Conservation (phyloP, 2,888 invertebrate species). For the Teleogryllus oceanicus region DNA sequence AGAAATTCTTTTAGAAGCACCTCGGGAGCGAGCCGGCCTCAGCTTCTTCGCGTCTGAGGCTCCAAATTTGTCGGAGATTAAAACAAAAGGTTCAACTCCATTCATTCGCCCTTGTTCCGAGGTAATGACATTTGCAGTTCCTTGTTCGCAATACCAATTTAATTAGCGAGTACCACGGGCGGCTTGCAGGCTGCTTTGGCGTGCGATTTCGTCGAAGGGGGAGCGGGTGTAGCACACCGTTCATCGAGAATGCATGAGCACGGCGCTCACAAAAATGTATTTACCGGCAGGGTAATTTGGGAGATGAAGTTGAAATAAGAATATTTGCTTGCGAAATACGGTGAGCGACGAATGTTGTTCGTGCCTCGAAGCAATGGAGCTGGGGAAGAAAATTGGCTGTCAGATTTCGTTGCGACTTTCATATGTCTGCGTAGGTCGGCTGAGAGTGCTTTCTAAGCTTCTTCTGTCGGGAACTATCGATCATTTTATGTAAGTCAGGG, state of each 20-base stretch:
- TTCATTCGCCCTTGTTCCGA: not conserved
- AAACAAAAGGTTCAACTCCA: constrained; percentile 9
- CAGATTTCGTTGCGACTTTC: too few relatives aligned
- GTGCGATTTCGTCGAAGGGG: not conserved
- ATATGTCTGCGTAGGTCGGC: too few relatives aligned
- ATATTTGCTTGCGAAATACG: not conserved
- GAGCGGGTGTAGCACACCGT: not conserved
- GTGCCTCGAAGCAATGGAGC: not conserved
- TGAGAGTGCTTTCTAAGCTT: too few relatives aligned
- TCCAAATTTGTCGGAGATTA: not conserved
- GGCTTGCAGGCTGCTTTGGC: not conserved
- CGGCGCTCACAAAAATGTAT: not conserved
- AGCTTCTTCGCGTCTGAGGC: not conserved
- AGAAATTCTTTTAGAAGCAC: constrained; percentile 1
- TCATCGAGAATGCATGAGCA: not conserved
- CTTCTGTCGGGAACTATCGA: too few relatives aligned
- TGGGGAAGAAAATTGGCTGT: too few relatives aligned
- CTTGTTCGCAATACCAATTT: constrained; percentile 4
- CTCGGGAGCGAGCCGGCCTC: not conserved
- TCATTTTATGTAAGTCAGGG: too few relatives aligned
- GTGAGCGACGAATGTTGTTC: not conserved
- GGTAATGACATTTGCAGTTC: not conserved
- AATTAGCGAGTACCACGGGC: not conserved
- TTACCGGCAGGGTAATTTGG: not conserved
- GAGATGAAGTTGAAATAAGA: not conserved